Evolutionary conservation across 2,797 vertebrate genomes (phyloP).

Genomic region (Urosaurus nigricauda): DNA sequence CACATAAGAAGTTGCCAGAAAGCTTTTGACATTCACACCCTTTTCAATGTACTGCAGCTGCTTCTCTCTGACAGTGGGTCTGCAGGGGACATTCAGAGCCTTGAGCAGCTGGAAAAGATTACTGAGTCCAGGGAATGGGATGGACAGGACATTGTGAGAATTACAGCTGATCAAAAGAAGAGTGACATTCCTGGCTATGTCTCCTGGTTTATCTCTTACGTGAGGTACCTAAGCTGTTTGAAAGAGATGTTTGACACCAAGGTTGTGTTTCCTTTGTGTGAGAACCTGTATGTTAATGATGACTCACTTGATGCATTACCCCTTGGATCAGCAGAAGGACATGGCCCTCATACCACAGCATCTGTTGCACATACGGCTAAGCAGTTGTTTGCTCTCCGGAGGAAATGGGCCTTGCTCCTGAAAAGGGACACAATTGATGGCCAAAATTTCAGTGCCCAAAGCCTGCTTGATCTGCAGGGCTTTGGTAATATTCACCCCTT

Average conservation of each 20-base stretch:
- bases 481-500: slow-evolving; percentile 12
- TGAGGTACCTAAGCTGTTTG: slow-evolving; percentile 54
- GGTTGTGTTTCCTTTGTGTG: slow-evolving; percentile 67
- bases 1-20: slow-evolving; percentile 45
- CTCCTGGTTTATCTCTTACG: slow-evolving; percentile 66
- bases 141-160: background rate
- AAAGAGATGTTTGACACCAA: slow-evolving; percentile 65
- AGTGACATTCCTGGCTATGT: background rate
- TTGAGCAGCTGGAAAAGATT: slow-evolving; percentile 56
- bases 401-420: slow-evolving; percentile 72
- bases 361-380: slow-evolving; percentile 59
- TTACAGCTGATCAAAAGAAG: rapidly evolving
- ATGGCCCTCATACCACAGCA: background rate
- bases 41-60: slow-evolving; percentile 49
- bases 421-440: background rate
- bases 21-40: slow-evolving; percentile 57
- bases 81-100: slow-evolving; percentile 51
- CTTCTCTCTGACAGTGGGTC: slow-evolving; percentile 19
- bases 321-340: background rate
- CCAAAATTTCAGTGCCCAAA: slow-evolving; percentile 42
- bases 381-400: slow-evolving; percentile 58
- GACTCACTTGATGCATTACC: slow-evolving; percentile 36
- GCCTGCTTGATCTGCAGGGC: slow-evolving; percentile 7
- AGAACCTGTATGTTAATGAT: slow-evolving; percentile 66
- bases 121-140: background rate